Evolutionary conservation across 2,113 vertebrate genomes (phyloP), one percentile per base, ranked within the genome.

Genomic region (Carassius auratus): DNA sequence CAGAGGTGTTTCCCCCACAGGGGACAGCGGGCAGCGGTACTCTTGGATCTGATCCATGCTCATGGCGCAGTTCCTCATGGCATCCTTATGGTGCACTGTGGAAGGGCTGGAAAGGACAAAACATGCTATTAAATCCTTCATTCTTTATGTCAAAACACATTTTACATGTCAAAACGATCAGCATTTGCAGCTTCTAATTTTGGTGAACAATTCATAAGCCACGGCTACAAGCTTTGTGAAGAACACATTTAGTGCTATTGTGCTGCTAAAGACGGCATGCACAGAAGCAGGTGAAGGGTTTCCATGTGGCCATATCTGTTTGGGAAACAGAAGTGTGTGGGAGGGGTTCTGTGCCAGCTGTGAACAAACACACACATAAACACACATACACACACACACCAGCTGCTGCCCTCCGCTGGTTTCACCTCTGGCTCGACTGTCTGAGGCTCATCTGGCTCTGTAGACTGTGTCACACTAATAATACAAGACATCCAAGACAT

Each of bases 31-130:
- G 57, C 96, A 95, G 88, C 97, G 97, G 81, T 97, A 96, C 90
- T 99, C 98, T 85, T 98, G 97, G 89, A 99, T 99, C 94, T 98
- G 98, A 92, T 99, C 97, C 96, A 99, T 96, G 21, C 98, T 99
- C 94, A 99, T 96, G 0, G 98, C 97, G 68, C 97, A 98, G 93
- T 96, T 99, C 90, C 97, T 95, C 92, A 99, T 97, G 75, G 96
- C 93, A 23, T 99, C 98, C 92, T 95, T 96, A 84, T 98, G 96
- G 89, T 98, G 97, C 87, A 97, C 96, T 17, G 97, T 94, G 1
- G 97, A 98, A 0, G 95, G 92, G 21, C 97, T 98, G 92, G 33
- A 91, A 89, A 90, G 86, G 79, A 90, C 83, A 74, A 45, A n/a
- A 78, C 74, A 73, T 59, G 81, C 69, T 64, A 45, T 76, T 83